Evolutionary conservation across 2,113 vertebrate species (phyloP).

Genomic region (Elgaria multicarinata): DNA sequence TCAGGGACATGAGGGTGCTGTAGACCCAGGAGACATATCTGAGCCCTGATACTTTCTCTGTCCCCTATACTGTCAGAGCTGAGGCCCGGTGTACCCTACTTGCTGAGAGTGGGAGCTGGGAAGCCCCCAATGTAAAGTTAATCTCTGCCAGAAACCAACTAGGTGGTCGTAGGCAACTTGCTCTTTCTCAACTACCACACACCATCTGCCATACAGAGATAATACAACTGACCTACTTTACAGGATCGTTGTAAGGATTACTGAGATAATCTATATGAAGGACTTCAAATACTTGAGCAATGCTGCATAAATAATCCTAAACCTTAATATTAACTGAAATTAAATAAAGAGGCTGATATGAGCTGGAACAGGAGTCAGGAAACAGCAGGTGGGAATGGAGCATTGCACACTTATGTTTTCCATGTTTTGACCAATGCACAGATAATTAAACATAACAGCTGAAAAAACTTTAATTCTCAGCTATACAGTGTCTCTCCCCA

Average conservation of each 20-base stretch:
- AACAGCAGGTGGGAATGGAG: neutral
- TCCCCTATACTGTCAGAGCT: neutral
- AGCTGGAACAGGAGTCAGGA: neutral
- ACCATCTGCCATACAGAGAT: neutral
- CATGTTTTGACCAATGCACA: neutral
- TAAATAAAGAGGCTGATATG: neutral
- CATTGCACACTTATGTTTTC: neutral
- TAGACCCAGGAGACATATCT: neutral
- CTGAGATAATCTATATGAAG: neutral
- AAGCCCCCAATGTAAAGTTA: no score
- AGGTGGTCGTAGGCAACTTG: no score
- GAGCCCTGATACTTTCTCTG: neutral
- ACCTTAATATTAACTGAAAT: neutral
- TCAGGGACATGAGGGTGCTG: neutral
- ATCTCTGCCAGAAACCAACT: no score
- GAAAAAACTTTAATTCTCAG: neutral
- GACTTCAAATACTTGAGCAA: neutral
- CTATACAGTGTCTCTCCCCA: neutral
- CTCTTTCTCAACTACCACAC: neutral
- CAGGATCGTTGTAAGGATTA: no score
- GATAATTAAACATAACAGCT: neutral
- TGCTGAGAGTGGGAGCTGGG: neutral
- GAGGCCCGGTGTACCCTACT: neutral
- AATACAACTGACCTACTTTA: neutral
- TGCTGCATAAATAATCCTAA: no score